Base-by-base conservation (phyloP, 1,140 invertebrate species). In the Drosophila setifemur region DNA sequence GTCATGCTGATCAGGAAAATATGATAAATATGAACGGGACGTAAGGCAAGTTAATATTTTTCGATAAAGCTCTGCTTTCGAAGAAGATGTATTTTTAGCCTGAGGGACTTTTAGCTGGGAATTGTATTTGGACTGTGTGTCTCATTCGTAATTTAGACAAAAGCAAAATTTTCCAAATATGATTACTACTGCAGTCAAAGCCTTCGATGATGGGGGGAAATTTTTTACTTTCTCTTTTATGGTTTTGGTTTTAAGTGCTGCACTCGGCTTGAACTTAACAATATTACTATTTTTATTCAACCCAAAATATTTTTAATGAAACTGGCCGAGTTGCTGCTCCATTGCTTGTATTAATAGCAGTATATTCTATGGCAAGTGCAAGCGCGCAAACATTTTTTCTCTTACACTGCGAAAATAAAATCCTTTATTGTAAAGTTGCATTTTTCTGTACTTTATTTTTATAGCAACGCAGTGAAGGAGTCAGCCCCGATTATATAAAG, bases 241-340 rank as follows among this genome's bases (percentile, higher is more conserved):
- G 47, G 54, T 53, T 75, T 74, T 67, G 67, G 44, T 39, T 63
- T 66, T 52, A 7, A 45, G 57, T 37, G 33, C 55, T 58, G 58
- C 58, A 28, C 57, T 66, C 58, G 8, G 58, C 60, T 50, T 39
- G 47, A 48, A 72, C 53, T 77, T 77, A 58, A 58, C 79, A 67
- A 79, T 79, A 86, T 85, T 74, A 86, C 81, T 78, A 85, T 81
- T 81, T 77, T 85, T 85, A 85, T 85, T 86, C 81, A 85, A 85
- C 81, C 81, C 58, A 72, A 85, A 86, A 85, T 85, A 70, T 74
- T 86, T 85, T 79, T 85, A 86, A 86, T 79, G 74, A 86, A 85
- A 86, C 58, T 75, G 73, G 73, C 79, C 78, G 66, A 78, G 70
- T 86, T 86, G 76, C 81, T 75, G 81, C 81, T 85, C 81, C 71